Base-by-base conservation (phyloP, 2,797 vertebrate species). In the Sebastolobus alascanus region DNA sequence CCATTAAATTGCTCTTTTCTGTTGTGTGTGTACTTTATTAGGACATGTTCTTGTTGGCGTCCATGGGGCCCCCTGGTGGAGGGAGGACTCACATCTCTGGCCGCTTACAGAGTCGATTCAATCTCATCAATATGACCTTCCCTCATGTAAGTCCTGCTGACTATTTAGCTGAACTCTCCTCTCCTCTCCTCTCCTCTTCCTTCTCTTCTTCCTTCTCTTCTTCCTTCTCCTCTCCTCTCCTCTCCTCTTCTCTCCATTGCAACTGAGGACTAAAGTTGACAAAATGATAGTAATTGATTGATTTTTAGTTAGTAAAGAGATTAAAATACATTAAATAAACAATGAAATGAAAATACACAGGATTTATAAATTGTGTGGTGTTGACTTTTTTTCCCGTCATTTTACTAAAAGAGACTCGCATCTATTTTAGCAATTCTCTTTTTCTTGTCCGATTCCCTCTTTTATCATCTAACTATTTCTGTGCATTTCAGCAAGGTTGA, bases 111-210 rank as follows among this genome's bases (percentile, higher is more conserved):
- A 97, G 97, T 92, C 92, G 96, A 29, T 98, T 98, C 91, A 97
- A 96, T 88, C 94, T 97, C 84, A 96, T 98, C 94, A 98, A 97
- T 84, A 97, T 98, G 97, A 97, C 97, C 63, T 97, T 97, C 87
- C 97, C 97, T 52, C 91, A 94, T 58, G 97, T 98, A 92, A 94
- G 95, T 92, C 56, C 55, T 37, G 29, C 59, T 69, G 11, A 77
- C 11, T 40, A n/a, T 60, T n/a, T 65, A 46, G 35, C 35, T 14
- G n/a, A 25, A 22, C 37, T 40, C n/a, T 64, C 61, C 35, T 40
- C 22, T 65, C 7, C 11, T 11, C 4, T 67, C 2, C 20, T 1
- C 20, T 63, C 3, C 38, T 35, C 13, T 43, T 13, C 16, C 13
- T 2, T 14, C 13, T 43, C 11, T 31, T 5, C 31, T 31, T 31